These are phyloP conservation scores for Latrodectus hesperus DNA, from an alignment of 2,888 invertebrate genomes.

Conservation along the genomic window DNA sequence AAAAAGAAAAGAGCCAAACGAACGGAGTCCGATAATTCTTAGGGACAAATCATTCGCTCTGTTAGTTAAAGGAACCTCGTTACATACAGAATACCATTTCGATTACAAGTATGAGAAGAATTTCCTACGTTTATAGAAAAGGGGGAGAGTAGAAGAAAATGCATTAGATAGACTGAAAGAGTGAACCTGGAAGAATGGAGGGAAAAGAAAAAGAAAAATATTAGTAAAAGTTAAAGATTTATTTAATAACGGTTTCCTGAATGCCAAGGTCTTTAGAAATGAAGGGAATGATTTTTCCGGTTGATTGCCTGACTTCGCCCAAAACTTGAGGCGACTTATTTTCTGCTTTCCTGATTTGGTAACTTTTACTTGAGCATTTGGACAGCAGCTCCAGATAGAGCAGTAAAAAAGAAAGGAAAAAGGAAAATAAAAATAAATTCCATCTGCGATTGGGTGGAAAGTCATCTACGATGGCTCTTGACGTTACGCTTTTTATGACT, in stretches of 20 bases:
- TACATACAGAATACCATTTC: constrained; percentile 15
- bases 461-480: neutral
- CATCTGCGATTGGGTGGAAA: constrained; percentile 22
- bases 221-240: constrained; percentile 37
- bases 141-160: neutral
- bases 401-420: constrained; percentile 18
- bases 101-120: constrained; percentile 23
- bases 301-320: constrained; percentile 12
- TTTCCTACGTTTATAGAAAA: neutral
- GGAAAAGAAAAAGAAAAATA: neutral
- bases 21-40: constrained; percentile 13
- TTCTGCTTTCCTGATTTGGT: constrained; percentile 25
- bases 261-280: neutral
- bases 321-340: constrained; percentile 12
- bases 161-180: neutral
- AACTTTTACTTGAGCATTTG: constrained; percentile 24
- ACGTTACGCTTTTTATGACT: constrained; percentile 30
- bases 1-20: neutral
- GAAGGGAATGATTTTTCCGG: constrained; percentile 26
- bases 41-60: constrained; percentile 20
- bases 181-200: too few relatives aligned
- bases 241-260: constrained; percentile 34
- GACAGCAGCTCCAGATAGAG: constrained; percentile 5
- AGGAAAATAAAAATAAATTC: constrained; percentile 21
- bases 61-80: neutral